These are phyloP conservation scores for Plagodis pulveraria DNA, from an alignment of 2,888 invertebrate species.

Conservation along the genomic window DNA sequence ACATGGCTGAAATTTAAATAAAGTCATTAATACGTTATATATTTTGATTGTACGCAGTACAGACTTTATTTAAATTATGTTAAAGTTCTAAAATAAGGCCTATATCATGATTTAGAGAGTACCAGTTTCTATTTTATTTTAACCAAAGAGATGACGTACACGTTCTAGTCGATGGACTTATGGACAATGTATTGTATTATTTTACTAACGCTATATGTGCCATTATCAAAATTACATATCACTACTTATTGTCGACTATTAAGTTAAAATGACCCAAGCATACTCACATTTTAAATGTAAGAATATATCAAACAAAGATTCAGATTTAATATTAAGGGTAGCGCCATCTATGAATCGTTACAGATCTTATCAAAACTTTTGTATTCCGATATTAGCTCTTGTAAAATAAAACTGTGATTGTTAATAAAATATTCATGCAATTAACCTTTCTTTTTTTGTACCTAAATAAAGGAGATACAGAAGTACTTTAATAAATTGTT, in stretches of 20 bases:
- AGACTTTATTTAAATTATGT: too few species aligned
- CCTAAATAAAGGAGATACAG: background rate
- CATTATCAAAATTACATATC: conserved; percentile 19
- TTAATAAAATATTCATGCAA: conserved; percentile 23
- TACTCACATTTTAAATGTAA: background rate
- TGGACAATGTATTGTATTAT: background rate
- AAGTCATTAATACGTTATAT: too few species aligned
- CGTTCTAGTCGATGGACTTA: conserved; percentile 16
- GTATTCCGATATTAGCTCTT: conserved; percentile 31
- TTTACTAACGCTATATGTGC: conserved; percentile 19
- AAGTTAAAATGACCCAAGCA: background rate
- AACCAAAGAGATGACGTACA: conserved; percentile 12
- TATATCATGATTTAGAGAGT: background rate
- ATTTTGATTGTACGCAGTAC: too few species aligned
- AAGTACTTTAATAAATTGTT: too few species aligned
- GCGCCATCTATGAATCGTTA: background rate
- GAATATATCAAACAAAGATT: background rate
- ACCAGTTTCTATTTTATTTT: background rate
- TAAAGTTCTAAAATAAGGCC: too few species aligned
- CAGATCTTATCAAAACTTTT: conserved; percentile 4
- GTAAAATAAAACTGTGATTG: conserved; percentile 35
- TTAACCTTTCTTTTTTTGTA: background rate
- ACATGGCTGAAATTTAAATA: too few species aligned
- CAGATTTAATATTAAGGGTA: background rate
- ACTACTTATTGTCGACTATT: background rate